phyloP scores from a whole-genome alignment of 2,797 vertebrate species.

The Lateolabrax maculatus region DNA sequence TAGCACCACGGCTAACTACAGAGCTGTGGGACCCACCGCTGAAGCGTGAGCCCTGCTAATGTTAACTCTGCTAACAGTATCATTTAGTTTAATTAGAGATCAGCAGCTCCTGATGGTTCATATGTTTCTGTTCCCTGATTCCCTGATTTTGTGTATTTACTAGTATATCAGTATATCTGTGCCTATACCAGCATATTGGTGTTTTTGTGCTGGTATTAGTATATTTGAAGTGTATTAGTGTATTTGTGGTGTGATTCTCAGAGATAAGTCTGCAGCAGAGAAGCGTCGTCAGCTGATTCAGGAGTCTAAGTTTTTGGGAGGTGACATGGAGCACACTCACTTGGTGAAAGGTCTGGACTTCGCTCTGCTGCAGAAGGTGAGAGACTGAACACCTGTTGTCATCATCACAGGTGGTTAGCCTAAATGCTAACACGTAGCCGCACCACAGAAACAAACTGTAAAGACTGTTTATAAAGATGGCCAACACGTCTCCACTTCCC shows the following conservation, averaged over 20 bases:
- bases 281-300: slow-evolving; percentile 97
- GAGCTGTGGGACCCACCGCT: slow-evolving; percentile 95
- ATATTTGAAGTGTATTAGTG: not conserved
- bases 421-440: not conserved
- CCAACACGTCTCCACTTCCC: too few species aligned
- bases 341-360: slow-evolving; percentile 99
- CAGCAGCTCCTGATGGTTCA: too few species aligned
- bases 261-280: slow-evolving; percentile 98
- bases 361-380: slow-evolving; percentile 96
- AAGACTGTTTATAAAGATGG: too few species aligned
- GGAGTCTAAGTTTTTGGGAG: slow-evolving; percentile 99
- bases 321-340: slow-evolving; percentile 99
- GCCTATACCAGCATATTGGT: not conserved
- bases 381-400: too few species aligned
- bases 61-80: not conserved
- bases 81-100: too few species aligned
- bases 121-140: too few species aligned
- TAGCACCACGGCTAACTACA: slow-evolving; percentile 97
- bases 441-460: not conserved
- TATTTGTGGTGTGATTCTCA: slow-evolving; percentile 55
- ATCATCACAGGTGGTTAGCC: not conserved
- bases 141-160: too few species aligned
- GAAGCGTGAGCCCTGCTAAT: slow-evolving; percentile 89
- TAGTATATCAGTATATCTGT: too few species aligned
- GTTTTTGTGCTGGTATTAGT: not conserved